phyloP scores from a whole-genome alignment of 1,140 invertebrate genomes.

The Hypothenemus hampei region DNA sequence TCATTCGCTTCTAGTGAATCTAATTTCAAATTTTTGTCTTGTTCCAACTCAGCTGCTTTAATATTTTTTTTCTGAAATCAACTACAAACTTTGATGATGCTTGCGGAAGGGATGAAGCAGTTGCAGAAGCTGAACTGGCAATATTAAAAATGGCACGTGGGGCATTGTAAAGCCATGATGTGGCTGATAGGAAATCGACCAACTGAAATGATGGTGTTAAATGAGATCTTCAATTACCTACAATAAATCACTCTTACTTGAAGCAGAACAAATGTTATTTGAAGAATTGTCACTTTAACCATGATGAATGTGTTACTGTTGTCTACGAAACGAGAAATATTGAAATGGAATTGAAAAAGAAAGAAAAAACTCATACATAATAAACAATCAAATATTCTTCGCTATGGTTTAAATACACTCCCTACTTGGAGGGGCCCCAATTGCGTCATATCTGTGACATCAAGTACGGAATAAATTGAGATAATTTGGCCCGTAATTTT shows the following conservation, averaged over 20 bases:
- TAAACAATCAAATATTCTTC: slow-evolving; percentile 20
- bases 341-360: neutral
- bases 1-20: neutral
- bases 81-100: slow-evolving; percentile 4
- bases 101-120: slow-evolving; percentile 7
- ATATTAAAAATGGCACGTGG: slow-evolving; percentile 6
- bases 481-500: slow-evolving; percentile 10
- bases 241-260: neutral
- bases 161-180: slow-evolving; percentile 11
- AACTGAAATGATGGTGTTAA: neutral
- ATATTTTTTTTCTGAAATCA: slow-evolving; percentile 23
- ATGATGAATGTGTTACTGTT: no score
- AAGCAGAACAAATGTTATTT: neutral
- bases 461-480: slow-evolving; percentile 19
- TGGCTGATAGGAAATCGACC: neutral
- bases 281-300: neutral
- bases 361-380: slow-evolving; percentile 15
- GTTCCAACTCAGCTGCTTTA: slow-evolving; percentile 18
- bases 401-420: slow-evolving; percentile 24
- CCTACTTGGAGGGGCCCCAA: slow-evolving; percentile 17
- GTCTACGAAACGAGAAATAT: no score
- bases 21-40: slow-evolving; percentile 15
- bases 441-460: slow-evolving; percentile 12
- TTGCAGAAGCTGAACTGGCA: slow-evolving; percentile 10
- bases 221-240: neutral